Evolutionary conservation across 2,888 invertebrate species (phyloP), one percentile per base, ranked within the genome.

Genomic region (Habrosyne pyritoides): DNA sequence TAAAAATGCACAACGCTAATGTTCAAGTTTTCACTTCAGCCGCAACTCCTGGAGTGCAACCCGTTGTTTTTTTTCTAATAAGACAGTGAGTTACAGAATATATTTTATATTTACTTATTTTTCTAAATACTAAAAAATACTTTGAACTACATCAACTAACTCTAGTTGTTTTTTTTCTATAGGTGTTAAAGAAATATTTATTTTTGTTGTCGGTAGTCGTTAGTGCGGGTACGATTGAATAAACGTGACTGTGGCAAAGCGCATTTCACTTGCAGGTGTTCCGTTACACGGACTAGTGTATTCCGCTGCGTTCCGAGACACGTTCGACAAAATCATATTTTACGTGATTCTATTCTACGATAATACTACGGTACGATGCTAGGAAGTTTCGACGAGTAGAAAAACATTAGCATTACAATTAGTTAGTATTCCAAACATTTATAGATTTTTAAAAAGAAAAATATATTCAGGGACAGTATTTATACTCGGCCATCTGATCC

Each of bases 261-360:
- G 71, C 66, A 72, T 68, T 74, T 80, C 76, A 76, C 69, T 75
- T 75, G 77, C 83, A 82, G 80, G 79, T 78, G 73, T 65, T 67
- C 60, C 57, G 61, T 69, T 64, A 67, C 69, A 69, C 71, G 71
- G 64, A 63, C 64, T 53, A 54, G 50, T 57, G 55, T 60, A 59
- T 60, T 52, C 60, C 8, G 42, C 42, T 52, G 53, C 63, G 64
- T 66, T 69, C 65, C 66, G 67, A 62, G 69, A 83, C 87, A 87
- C 87, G 87, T 87, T 86, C 87, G 83, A 83, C 82, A 75, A 84
- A 87, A 87, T 87, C 86, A 88, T 88, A 88, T 88, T 87, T 86
- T 88, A 88, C 88, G 88, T 88, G 88, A 87, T 86, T 83, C 84
- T 77, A 86, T 87, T 86, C 80, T 76, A 69, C 67, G 60, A 75